Evolutionary conservation across 2,797 vertebrate species (phyloP).

Genomic region (Galago senegalensis): DNA sequence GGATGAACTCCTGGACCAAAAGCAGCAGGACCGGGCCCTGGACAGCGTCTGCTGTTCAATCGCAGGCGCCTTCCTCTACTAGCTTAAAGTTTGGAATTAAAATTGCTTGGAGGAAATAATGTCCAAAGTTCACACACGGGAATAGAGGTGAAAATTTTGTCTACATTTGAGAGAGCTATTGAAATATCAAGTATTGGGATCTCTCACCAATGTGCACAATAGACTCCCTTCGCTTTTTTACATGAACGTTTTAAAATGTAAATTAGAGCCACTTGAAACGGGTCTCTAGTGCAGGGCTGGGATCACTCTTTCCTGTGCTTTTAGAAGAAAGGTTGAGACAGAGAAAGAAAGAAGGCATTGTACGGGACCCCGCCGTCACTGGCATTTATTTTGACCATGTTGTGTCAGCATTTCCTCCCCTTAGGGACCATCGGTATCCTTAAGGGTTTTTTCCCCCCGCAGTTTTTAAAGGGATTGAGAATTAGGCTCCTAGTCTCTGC

Average conservation of each 20-base stretch:
- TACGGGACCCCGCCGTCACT: background rate
- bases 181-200: background rate
- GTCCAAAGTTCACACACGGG: background rate
- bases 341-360: background rate
- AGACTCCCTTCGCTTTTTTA: conserved; percentile 26
- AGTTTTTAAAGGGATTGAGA: conserved; percentile 32
- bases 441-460: background rate
- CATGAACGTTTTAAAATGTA: conserved; percentile 49
- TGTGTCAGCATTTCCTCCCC: background rate
- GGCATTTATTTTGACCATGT: background rate
- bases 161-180: background rate
- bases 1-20: background rate
- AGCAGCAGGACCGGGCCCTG: background rate
- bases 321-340: background rate
- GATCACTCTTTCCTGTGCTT: background rate
- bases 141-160: background rate
- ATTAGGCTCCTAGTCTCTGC: background rate
- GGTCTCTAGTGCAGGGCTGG: background rate
- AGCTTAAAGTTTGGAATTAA: background rate
- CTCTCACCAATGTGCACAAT: background rate
- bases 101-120: background rate
- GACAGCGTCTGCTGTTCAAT: background rate
- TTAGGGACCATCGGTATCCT: background rate
- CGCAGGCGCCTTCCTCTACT: background rate
- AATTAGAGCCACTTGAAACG: conserved; percentile 18